Conservation (phyloP, 1,140 invertebrate species). For the Ylistrum balloti region DNA sequence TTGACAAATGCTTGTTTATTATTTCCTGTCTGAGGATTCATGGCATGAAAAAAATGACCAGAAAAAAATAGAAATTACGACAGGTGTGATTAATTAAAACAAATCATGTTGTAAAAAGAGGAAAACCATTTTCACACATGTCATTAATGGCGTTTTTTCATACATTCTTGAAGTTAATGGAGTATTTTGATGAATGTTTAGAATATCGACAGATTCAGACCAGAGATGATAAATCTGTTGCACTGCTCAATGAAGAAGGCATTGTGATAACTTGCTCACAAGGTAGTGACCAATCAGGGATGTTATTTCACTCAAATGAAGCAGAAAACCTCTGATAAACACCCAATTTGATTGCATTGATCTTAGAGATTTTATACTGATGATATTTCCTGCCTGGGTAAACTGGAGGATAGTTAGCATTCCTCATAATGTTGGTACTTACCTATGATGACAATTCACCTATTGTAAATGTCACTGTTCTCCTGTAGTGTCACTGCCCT, state of each 20-base stretch:
- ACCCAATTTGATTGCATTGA: neutral
- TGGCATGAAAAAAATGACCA: neutral
- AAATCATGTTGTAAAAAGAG: slow-evolving; percentile 6
- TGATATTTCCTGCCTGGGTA: no score
- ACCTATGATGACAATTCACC: no score
- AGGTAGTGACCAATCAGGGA: neutral
- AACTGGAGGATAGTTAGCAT: no score
- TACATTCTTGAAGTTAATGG: slow-evolving; percentile 26
- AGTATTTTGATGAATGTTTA: neutral
- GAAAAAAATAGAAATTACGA: neutral
- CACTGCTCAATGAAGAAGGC: neutral
- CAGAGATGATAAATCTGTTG: neutral
- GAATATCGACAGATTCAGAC: slow-evolving; percentile 24
- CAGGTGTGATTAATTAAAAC: slow-evolving; percentile 21
- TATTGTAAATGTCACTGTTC: no score
- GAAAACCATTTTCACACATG: neutral
- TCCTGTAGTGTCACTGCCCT: no score
- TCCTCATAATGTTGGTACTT: no score
- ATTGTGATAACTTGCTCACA: neutral
- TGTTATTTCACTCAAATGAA: neutral
- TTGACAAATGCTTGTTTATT: neutral
- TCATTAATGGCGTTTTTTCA: neutral
- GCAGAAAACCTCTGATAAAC: neutral
- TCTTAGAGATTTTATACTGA: neutral
- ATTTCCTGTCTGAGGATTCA: slow-evolving; percentile 4